phyloP scores from a whole-genome alignment of 2,888 invertebrate genomes.

The Cyrtodaria siliqua region DNA sequence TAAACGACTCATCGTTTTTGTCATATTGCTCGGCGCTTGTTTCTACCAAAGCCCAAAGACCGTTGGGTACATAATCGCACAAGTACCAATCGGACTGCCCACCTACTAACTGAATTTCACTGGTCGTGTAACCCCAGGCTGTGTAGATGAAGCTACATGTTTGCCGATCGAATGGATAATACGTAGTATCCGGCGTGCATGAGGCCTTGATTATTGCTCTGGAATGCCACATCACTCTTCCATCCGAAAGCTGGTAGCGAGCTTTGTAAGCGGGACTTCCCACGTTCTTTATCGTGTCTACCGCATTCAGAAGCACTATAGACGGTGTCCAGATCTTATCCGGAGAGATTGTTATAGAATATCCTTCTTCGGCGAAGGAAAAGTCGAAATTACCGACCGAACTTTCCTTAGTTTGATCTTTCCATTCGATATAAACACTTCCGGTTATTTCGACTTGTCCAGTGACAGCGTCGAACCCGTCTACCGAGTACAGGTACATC shows the following conservation, averaged over 20 bases:
- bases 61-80: conserved; percentile 27
- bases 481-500: conserved; percentile 35
- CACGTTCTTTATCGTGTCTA: conserved; percentile 18
- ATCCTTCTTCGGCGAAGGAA: conserved; percentile 16
- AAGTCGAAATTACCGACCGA: conserved; percentile 29
- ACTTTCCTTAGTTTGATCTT: conserved; percentile 14
- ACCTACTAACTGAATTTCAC: conserved; percentile 21
- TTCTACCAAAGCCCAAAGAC: conserved; percentile 32
- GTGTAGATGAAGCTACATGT: conserved; percentile 32
- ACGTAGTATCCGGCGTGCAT: conserved; percentile 38
- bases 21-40: conserved; percentile 5
- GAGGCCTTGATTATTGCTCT: conserved; percentile 30
- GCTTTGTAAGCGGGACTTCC: conserved; percentile 23
- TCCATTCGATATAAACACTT: conserved; percentile 36
- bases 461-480: conserved; percentile 24
- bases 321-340: conserved; percentile 41
- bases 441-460: conserved; percentile 39
- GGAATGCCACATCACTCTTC: conserved; percentile 39
- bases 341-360: conserved; percentile 26
- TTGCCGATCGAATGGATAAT: conserved; percentile 50
- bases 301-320: conserved; percentile 36
- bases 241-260: conserved; percentile 33
- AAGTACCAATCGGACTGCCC: conserved; percentile 33
- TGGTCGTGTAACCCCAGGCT: conserved; percentile 37
- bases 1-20: conserved; percentile 11